A percentile compares a stretch with the other conserved stretches of the same genome.
These are phyloP conservation scores for Corydoras maculifer DNA, from an alignment of 2,113 vertebrate genomes.

Conservation along the genomic window DNA sequence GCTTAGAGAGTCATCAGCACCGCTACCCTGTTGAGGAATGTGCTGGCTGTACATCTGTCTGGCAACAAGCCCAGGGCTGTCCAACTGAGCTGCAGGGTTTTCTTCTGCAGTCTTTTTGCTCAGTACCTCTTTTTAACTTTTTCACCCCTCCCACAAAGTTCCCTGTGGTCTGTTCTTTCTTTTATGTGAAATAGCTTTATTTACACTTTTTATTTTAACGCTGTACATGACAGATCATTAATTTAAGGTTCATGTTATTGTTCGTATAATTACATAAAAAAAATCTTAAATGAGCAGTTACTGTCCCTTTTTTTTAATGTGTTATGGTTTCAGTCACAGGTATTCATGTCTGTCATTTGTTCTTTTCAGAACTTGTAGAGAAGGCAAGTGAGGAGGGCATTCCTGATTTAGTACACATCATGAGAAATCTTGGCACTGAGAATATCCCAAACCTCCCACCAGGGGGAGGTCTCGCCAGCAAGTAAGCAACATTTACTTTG, in stretches of 20 bases:
- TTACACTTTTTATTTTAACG: background rate
- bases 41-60: constrained; percentile 63
- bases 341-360: constrained; percentile 3
- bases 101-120: constrained; percentile 18
- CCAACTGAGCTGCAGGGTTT: constrained; percentile 45
- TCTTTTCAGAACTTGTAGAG: constrained; percentile 81
- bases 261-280: no score
- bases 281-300: background rate
- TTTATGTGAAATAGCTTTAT: background rate
- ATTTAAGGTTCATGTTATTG: background rate
- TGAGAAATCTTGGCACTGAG: constrained; percentile 89
- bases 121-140: constrained; percentile 1
- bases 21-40: constrained; percentile 54
- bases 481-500: constrained; percentile 63
- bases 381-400: constrained; percentile 85
- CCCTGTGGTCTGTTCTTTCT: no score
- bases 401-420: constrained; percentile 90
- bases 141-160: background rate
- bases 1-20: constrained; percentile 32
- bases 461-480: constrained; percentile 95
- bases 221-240: background rate
- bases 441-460: constrained; percentile 89
- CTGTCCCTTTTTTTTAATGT: background rate
- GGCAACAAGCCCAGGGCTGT: constrained; percentile 51
- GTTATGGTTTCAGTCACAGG: background rate